Conservation (phyloP, 2,888 invertebrate species). For the Drosophila robusta region DNA sequence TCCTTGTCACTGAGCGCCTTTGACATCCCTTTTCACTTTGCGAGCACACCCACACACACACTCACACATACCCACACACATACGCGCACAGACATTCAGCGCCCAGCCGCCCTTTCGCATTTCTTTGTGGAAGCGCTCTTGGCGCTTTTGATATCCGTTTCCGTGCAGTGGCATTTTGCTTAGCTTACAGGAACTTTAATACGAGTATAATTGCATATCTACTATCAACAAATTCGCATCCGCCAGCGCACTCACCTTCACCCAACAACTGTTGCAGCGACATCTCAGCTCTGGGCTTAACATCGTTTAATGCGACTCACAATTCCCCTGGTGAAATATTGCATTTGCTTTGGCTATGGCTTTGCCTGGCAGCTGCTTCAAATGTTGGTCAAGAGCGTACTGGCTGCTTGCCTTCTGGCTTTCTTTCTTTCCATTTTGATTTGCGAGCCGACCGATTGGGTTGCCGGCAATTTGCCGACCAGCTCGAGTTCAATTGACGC, state of each 20-base stretch:
- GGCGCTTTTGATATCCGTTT: conserved; percentile 45
- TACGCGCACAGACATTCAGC: not conserved
- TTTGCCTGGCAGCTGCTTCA: conserved; percentile 34
- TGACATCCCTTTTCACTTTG: conserved; percentile 41
- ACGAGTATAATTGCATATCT: conserved; percentile 52
- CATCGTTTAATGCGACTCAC: conserved; percentile 25
- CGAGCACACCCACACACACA: conserved; percentile 28
- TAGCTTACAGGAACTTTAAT: conserved; percentile 42
- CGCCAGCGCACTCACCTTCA: conserved; percentile 21
- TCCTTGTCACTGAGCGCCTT: conserved; percentile 7
- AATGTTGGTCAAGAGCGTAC: conserved; percentile 62
- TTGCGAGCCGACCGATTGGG: conserved; percentile 33
- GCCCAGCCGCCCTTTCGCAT: not conserved
- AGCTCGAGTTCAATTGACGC: conserved; percentile 45
- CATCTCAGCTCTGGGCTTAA: conserved; percentile 11
- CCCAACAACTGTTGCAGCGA: conserved; percentile 24
- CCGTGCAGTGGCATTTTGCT: conserved; percentile 39
- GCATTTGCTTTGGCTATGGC: not conserved
- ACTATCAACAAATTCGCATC: conserved; percentile 5
- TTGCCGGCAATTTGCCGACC: conserved; percentile 34
- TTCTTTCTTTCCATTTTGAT: conserved; percentile 34
- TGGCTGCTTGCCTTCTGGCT: conserved; percentile 23
- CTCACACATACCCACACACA: conserved; percentile 1
- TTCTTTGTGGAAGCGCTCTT: conserved; percentile 14
- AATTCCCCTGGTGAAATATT: conserved; percentile 20